These are phyloP conservation scores for Callinectes sapidus DNA, from an alignment of 2,888 invertebrate species.

Conservation along the genomic window DNA sequence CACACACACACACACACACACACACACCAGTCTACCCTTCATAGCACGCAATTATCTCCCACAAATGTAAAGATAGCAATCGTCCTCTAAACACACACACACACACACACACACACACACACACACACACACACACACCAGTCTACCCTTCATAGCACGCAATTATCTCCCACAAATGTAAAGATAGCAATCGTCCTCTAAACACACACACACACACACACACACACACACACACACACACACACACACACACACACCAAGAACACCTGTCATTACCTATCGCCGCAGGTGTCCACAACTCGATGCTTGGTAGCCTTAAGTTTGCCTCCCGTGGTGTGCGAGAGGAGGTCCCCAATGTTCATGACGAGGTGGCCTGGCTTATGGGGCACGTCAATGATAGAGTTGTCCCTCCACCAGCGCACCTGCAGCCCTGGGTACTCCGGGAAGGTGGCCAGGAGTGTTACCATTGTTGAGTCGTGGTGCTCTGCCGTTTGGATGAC, in stretches of 20 bases:
- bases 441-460: constrained; percentile 48
- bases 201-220: not conserved
- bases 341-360: constrained; percentile 67
- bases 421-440: constrained; percentile 70
- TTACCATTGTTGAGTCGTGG: constrained; percentile 42
- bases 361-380: constrained; percentile 63
- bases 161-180: no score
- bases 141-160: no score
- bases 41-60: no score
- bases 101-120: no score
- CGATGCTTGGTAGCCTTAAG: constrained; percentile 72
- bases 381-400: constrained; percentile 63
- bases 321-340: constrained; percentile 64
- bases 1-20: no score
- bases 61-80: no score
- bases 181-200: no score
- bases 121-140: no score
- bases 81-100: no score
- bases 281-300: constrained; percentile 65
- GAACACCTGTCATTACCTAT: constrained; percentile 45
- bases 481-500: constrained; percentile 60
- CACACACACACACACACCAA: not conserved
- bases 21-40: no score
- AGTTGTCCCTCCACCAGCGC: constrained; percentile 57
- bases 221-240: not conserved